Evolutionary conservation across 2,797 vertebrate species (phyloP), one percentile per base, ranked within the genome.

Genomic region (Petrocephalus schoutedeni): DNA sequence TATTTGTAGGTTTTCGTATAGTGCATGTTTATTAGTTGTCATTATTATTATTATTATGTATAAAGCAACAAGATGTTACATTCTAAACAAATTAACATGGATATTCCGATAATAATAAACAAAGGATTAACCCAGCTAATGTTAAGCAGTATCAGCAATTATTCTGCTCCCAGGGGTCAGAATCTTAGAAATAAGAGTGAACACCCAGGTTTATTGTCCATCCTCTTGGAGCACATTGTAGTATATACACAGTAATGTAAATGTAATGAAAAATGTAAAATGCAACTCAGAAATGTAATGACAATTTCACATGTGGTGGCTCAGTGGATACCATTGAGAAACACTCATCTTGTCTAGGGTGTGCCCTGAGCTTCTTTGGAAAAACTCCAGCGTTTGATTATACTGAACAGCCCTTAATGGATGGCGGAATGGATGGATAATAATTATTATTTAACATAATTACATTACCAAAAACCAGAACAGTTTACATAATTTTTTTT

Each of bases 401-500:
- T 36, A 16, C 71, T 77, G 16, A 41, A 45, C 71, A n/a, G 71
- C 36, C 32, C 32, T 77, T n/a, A 45, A 45, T 45, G 32, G 71
- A 77, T 77, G 32, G 16, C 8, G 4, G 32, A 41, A 74, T 74
- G 32, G 1, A 74, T 74, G 36, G 71, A 74, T 45, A 4, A 77
- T 77, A 77, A 77, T 45, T n/a, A 77, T n/a, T 77, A 77, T n/a
- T 77, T 45, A 45, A 77, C 36, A 77, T 45, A 45, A 77, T 77
- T 74, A 41, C 16, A 14, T 74, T 77, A 19, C 36, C 71, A 77
- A n/a, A 6, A 77, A 77, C 2, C 8, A 41, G 71, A 41, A 45
- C 19, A 16, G n/a, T 77, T 77, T 45, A 19, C 2, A 19, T 45
- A 7, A n/a, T 8, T n/a, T 8, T 12, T 8, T 12, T 7, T 2